Base-by-base conservation (phyloP, 2,888 invertebrate genomes). In the Oscheius sp. region DNA sequence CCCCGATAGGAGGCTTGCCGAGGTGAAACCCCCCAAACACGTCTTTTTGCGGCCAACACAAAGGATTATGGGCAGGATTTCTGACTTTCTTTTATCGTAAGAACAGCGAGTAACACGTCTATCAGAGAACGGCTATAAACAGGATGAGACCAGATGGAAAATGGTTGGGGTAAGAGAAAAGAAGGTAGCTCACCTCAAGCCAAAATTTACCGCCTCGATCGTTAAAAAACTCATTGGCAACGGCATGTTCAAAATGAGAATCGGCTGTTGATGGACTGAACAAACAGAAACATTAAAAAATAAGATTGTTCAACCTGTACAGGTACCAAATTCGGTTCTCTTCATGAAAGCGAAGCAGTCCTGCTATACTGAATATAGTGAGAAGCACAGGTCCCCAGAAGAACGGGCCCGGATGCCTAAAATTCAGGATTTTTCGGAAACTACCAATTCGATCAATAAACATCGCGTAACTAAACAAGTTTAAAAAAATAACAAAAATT, bases 121-220 rank as follows among this genome's bases (percentile, higher is more conserved):
- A 3, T 55, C 9, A n/a, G 7, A 3, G n/a, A 9, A 42, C 7
- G 68, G 33, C 11, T 55, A 68, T 29, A 32, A 33, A 33, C 42
- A 53, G 55, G 68, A n/a, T 29, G 29, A 11, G 29, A 21, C 21
- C 2, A 9, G 48, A 13, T 29, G n/a, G 9, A 29, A 32, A 55
- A 55, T 29, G 9, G 9, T 29, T 32, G 9, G 32, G 32, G 9
- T 13, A 47, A 48, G 29, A 3, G 10, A 4, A 35, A 9, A 13
- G 5, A 53, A 35, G 33, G 37, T 37, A 42, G n/a, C 70, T 29
- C 29, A 84, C 85, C 80, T 85, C 85, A 9, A 84, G 73, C 85
- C 85, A 85, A 73, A 85, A 85, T 55, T 84, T 85, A 0, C 85
- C 85, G 9, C 85, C 85, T 63, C 82, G 74, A 73, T 85, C 85